Percentiles rank a stretch among this genome's conserved stretches.
phyloP scores from a whole-genome alignment of 2,888 invertebrate species.

The Orthonevra nobilis region DNA sequence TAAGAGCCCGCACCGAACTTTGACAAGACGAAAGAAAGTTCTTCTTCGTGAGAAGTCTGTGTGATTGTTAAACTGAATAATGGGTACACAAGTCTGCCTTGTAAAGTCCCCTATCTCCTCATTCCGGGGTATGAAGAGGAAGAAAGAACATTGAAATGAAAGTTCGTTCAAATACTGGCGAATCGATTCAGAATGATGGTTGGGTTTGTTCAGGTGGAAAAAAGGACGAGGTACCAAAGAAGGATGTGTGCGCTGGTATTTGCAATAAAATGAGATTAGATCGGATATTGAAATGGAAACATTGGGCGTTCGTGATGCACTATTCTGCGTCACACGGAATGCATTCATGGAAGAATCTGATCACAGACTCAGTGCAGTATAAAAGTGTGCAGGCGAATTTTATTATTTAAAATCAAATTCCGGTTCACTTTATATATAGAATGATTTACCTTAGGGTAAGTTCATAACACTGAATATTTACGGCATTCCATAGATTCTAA shows the following conservation, averaged over 20 bases:
- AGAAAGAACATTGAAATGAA: slow-evolving; percentile 62
- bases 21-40: too few species aligned
- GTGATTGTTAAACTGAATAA: slow-evolving; percentile 44
- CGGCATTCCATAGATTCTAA: too few species aligned
- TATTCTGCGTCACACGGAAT: slow-evolving; percentile 44
- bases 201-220: background rate
- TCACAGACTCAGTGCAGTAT: too few species aligned
- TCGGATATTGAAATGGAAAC: slow-evolving; percentile 63
- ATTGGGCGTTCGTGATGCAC: slow-evolving; percentile 27
- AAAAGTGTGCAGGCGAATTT: too few species aligned
- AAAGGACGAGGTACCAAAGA: background rate
- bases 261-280: slow-evolving; percentile 68
- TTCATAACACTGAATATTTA: too few species aligned
- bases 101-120: background rate
- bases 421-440: too few species aligned
- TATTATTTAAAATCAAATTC: too few species aligned
- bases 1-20: too few species aligned
- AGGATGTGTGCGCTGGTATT: slow-evolving; percentile 59
- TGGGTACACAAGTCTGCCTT: slow-evolving; percentile 22
- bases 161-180: slow-evolving; percentile 68
- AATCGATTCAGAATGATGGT: slow-evolving; percentile 65
- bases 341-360: slow-evolving; percentile 38
- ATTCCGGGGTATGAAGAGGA: slow-evolving; percentile 45
- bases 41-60: too few species aligned
- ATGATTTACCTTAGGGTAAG: too few species aligned